Evolutionary conservation across 2,888 invertebrate species (phyloP).

Genomic region (Dyspetes luteomarginatus): DNA sequence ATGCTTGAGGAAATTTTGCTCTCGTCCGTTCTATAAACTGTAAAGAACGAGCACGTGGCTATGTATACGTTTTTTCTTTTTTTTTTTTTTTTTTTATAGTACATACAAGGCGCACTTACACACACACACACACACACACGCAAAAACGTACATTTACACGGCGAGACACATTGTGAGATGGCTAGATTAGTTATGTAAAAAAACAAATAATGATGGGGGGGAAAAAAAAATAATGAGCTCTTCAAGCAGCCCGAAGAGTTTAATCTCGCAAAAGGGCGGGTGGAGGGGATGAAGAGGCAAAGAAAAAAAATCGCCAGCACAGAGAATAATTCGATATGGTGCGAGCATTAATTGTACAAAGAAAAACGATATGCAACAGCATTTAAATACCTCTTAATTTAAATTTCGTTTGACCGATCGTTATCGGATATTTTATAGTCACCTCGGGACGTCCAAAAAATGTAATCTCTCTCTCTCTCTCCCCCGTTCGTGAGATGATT

Average conservation of each 20-base stretch:
- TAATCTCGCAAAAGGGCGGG: not conserved
- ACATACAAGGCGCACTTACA: constrained; percentile 7
- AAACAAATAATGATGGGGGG: not conserved
- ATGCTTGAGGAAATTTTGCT: constrained; percentile 17
- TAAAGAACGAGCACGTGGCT: constrained; percentile 45
- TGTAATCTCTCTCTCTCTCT: not conserved
- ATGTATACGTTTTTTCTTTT: too few species aligned
- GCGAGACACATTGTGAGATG: constrained; percentile 31
- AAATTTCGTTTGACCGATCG: constrained; percentile 41
- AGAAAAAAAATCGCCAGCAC: constrained; percentile 6
- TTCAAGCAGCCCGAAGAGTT: constrained; percentile 1
- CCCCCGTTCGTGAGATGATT: not conserved
- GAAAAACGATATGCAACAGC: constrained; percentile 12
- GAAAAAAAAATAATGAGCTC: constrained; percentile 20
- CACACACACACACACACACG: constrained; percentile 27
- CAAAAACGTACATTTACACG: constrained; percentile 12
- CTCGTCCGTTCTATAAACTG: constrained; percentile 35
- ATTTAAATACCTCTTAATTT: constrained; percentile 42
- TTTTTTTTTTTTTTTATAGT: constrained; percentile 27
- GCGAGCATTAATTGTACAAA: constrained; percentile 42
- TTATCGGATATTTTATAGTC: constrained; percentile 8
- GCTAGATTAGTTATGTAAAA: constrained; percentile 45
- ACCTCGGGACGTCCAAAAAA: constrained; percentile 24
- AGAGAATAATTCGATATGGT: constrained; percentile 17
- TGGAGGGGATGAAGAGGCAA: not conserved